These are phyloP conservation scores for Trissolcus basalis DNA, from an alignment of 1,140 invertebrate genomes.

Conservation along the genomic window DNA sequence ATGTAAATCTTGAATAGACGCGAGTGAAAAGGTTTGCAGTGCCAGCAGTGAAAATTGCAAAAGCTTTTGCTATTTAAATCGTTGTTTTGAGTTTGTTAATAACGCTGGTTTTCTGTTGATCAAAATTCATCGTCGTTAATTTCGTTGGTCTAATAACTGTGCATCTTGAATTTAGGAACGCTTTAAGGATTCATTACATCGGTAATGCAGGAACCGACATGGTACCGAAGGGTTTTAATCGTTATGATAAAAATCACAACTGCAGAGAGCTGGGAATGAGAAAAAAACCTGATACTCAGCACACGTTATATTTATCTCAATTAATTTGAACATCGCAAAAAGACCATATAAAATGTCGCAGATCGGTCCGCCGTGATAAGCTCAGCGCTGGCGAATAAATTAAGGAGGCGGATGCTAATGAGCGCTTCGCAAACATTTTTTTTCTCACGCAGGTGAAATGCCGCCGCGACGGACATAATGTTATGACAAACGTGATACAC, in stretches of 20 bases:
- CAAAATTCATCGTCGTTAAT: too few relatives aligned
- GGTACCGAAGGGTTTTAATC: slow-evolving; percentile 19
- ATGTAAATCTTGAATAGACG: too few relatives aligned
- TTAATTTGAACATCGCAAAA: slow-evolving; percentile 53
- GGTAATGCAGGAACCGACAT: slow-evolving; percentile 31
- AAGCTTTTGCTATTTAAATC: too few relatives aligned
- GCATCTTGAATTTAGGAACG: neutral
- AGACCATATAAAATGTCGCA: slow-evolving; percentile 41
- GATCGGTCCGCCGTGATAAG: slow-evolving; percentile 34
- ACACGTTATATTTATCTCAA: slow-evolving; percentile 49
- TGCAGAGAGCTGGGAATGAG: neutral
- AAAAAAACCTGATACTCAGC: slow-evolving; percentile 23
- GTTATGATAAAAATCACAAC: slow-evolving; percentile 25
- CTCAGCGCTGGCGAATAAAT: slow-evolving; percentile 34
- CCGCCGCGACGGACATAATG: slow-evolving; percentile 52
- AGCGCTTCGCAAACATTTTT: slow-evolving; percentile 42
- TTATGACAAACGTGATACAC: slow-evolving; percentile 52
- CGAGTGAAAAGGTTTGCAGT: too few relatives aligned
- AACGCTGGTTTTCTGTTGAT: too few relatives aligned
- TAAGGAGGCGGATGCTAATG: slow-evolving; percentile 51
- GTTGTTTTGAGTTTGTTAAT: too few relatives aligned
- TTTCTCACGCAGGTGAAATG: slow-evolving; percentile 51
- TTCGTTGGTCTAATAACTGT: too few relatives aligned
- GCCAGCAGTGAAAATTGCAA: too few relatives aligned
- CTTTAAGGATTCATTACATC: slow-evolving; percentile 14